Evolutionary conservation across 2,797 vertebrate genomes (phyloP).

Genomic region (Valencia hispanica): DNA sequence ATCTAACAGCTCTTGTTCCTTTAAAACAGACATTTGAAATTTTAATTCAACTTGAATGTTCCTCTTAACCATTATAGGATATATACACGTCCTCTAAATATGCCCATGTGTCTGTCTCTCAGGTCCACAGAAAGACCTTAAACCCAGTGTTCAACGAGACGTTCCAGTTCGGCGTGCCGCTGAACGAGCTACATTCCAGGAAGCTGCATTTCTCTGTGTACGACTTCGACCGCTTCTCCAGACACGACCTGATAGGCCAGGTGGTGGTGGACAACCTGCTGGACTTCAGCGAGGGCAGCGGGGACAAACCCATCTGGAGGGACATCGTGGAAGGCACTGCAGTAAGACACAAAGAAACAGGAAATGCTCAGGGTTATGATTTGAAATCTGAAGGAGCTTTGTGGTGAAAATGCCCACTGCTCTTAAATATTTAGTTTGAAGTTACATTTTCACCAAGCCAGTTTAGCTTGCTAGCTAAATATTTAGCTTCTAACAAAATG

Average conservation of each 20-base stretch:
- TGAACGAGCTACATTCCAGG: conserved; percentile 89
- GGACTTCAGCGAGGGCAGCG: conserved; percentile 91
- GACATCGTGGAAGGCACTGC: conserved; percentile 91
- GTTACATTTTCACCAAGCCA: no score
- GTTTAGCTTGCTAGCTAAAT: no score
- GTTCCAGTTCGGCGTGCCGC: conserved; percentile 90
- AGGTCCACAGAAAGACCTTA: conserved; percentile 93
- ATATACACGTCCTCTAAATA: neutral
- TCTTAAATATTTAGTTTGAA: conserved; percentile 8
- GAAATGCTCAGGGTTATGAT: conserved; percentile 5
- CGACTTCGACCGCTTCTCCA: conserved; percentile 94
- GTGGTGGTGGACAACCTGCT: conserved; percentile 95
- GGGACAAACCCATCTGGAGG: conserved; percentile 91
- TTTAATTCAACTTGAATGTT: neutral
- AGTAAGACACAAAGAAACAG: conserved; percentile 74
- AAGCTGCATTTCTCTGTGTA: conserved; percentile 95
- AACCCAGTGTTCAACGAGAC: conserved; percentile 95
- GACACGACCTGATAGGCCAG: conserved; percentile 94
- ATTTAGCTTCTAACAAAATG: no score
- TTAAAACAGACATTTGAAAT: neutral
- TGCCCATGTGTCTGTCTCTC: neutral
- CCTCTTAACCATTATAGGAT: neutral
- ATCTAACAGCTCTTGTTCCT: neutral
- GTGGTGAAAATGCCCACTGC: neutral
- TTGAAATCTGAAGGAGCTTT: conserved; percentile 26